Base-by-base conservation (phyloP, 2,888 invertebrate species). In the Poecilus cupreus region DNA sequence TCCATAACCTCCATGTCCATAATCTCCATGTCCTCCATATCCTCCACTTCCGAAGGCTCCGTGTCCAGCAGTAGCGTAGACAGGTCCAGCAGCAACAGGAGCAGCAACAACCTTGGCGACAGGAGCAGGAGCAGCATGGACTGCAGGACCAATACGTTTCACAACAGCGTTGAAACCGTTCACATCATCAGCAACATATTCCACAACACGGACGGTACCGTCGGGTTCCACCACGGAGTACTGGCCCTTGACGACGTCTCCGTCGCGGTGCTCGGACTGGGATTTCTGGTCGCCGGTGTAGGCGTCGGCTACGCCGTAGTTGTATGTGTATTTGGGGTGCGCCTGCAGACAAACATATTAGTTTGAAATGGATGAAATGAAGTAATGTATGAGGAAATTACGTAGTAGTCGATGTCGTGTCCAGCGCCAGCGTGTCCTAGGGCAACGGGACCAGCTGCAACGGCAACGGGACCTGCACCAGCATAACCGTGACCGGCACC, bases 231-330 rank as follows among this genome's bases (percentile, higher is more conserved):
- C 87, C 26, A 89, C 85, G 3, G 88, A 88, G 83, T 89, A 89
- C 76, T 87, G 87, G 6, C 89, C 89, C 84, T 88, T 92, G 0
- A 93, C 93, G 74, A 92, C 91, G 86, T 92, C 92, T 16, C 93
- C 93, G 83, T 92, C 92, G 39, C 93, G 89, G 39, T 90, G 89
- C 86, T 93, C 93, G 89, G 92, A 92, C 84, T 92, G 92, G 1
- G 90, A 89, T 86, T 93, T 93, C 85, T 91, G 90, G 85, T 93
- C 93, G 22, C 93, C 93, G 13, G 92, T 93, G 83, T 91, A 90
- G 1, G 92, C 92, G 85, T 93, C 93, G 5, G 91, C 91, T n/a
- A 93, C 92, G 43, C 92, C 89, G 84, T 93, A 92, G 86, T 92
- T 92, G 85, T 91, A 92, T 57, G 91, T 89, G 85, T 93, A 92